These are phyloP conservation scores for Bradypus variegatus DNA, from an alignment of 2,797 vertebrate genomes.

Conservation along the genomic window DNA sequence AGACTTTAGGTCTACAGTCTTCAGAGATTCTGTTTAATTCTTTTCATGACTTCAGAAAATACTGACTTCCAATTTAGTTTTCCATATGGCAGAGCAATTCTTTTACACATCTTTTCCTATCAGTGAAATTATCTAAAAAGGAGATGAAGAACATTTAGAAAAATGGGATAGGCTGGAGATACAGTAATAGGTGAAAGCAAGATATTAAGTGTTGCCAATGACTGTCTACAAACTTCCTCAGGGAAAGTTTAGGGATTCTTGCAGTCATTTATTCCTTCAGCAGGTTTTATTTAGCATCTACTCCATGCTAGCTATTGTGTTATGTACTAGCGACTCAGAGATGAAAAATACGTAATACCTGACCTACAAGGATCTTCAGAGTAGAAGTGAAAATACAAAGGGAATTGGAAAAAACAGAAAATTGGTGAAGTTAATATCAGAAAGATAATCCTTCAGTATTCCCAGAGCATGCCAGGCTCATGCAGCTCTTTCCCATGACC, in stretches of 20 bases:
- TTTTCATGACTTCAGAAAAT: conserved; percentile 6
- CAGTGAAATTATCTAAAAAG: not conserved
- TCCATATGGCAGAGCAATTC: not conserved
- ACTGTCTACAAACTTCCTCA: not conserved
- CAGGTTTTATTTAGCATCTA: not conserved
- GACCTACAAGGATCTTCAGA: not conserved
- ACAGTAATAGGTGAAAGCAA: not conserved
- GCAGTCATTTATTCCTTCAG: not conserved
- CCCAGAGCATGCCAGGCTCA: not conserved
- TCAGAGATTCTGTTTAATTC: not conserved
- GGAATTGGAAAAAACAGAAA: not conserved
- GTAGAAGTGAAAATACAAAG: not conserved
- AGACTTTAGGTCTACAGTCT: not conserved
- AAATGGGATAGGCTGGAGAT: not conserved
- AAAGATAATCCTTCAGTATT: not conserved
- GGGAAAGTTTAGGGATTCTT: not conserved
- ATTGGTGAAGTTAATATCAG: not conserved
- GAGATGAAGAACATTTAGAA: not conserved
- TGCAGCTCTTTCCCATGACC: not conserved
- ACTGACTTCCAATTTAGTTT: conserved; percentile 16
- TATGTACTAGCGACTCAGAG: not conserved
- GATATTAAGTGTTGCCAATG: not conserved
- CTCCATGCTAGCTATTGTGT: not conserved
- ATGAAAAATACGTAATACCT: not conserved
- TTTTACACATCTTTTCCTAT: not conserved